Percentiles rank a stretch among this genome's conserved stretches.
phyloP scores from a whole-genome alignment of 2,113 vertebrate species.

The Cacatua alba region DNA sequence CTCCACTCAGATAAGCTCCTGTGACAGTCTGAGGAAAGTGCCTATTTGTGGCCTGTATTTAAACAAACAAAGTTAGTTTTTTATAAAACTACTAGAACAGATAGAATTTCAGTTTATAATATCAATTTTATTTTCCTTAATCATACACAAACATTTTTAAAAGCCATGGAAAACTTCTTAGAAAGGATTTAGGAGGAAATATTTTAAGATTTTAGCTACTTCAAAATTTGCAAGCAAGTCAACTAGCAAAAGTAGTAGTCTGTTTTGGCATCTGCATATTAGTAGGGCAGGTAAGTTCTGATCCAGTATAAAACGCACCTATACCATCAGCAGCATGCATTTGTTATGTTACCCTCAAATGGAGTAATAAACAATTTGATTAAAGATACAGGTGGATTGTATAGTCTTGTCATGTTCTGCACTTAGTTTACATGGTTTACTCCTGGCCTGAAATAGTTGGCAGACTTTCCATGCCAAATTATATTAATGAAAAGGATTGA shows the following conservation, averaged over 20 bases:
- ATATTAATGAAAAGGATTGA: not conserved
- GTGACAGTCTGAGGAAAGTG: conserved; percentile 98
- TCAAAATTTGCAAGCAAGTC: not conserved
- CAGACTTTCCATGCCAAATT: not conserved
- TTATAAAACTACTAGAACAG: not conserved
- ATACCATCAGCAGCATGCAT: not conserved
- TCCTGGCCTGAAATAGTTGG: not conserved
- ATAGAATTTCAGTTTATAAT: not conserved
- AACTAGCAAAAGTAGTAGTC: not conserved
- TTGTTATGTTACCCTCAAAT: not conserved
- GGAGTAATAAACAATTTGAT: not conserved
- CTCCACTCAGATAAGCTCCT: conserved; percentile 95
- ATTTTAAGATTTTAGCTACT: not conserved
- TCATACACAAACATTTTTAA: not conserved
- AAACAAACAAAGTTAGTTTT: not conserved
- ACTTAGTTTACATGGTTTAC: not conserved
- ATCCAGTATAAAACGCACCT: not conserved
- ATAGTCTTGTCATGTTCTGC: not conserved
- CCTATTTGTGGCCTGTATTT: conserved; percentile 90
- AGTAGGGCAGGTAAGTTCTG: not conserved
- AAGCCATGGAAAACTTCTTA: not conserved
- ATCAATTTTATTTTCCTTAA: not conserved
- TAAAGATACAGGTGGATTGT: not conserved
- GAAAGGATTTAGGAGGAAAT: not conserved
- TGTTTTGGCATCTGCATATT: not conserved